Evolutionary conservation across 1,140 invertebrate species (phyloP).

Genomic region (Sesamia nonagrioides): DNA sequence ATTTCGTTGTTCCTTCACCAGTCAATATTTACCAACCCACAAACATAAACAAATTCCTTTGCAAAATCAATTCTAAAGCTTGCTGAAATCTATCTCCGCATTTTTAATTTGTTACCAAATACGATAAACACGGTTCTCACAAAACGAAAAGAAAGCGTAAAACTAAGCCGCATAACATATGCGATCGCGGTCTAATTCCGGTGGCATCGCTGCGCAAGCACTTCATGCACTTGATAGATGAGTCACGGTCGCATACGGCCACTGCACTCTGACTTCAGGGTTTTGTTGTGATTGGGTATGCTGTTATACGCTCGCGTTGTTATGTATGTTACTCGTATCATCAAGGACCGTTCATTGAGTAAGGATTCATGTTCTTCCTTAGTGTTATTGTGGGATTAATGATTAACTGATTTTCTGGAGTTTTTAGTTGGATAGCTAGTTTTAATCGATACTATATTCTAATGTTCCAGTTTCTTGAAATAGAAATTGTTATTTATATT

Average conservation of each 20-base stretch:
- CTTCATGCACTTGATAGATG: slow-evolving; percentile 63
- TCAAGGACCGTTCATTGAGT: slow-evolving; percentile 33
- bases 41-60: slow-evolving; percentile 9
- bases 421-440: neutral
- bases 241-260: slow-evolving; percentile 68
- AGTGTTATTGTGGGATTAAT: neutral
- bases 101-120: slow-evolving; percentile 47
- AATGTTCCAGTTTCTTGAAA: neutral
- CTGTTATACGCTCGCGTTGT: slow-evolving; percentile 20
- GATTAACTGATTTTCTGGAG: neutral
- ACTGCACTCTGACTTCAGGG: slow-evolving; percentile 61
- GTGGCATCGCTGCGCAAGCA: slow-evolving; percentile 39
- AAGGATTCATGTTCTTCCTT: neutral
- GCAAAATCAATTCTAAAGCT: slow-evolving; percentile 3
- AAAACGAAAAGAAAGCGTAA: slow-evolving; percentile 35
- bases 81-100: neutral
- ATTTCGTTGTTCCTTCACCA: neutral
- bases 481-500: neutral
- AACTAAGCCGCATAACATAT: slow-evolving; percentile 41
- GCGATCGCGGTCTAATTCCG: slow-evolving; percentile 49
- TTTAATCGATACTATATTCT: neutral
- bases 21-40: neutral
- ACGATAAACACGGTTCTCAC: slow-evolving; percentile 40
- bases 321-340: slow-evolving; percentile 46
- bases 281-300: slow-evolving; percentile 50